Conservation (phyloP, 2,797 vertebrate genomes). For the Danio kyathit region DNA sequence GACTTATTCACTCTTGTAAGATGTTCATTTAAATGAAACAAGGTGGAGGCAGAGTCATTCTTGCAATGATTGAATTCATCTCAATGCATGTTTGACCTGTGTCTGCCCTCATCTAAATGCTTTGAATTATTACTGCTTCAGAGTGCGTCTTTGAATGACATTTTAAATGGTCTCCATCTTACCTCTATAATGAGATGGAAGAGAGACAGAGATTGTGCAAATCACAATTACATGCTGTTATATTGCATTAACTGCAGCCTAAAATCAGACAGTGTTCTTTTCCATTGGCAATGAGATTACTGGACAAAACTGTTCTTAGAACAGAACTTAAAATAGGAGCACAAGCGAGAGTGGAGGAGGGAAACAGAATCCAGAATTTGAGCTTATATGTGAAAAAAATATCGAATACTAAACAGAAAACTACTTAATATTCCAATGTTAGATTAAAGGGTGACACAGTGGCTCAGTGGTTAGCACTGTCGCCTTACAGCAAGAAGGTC, state of each 20-base stretch:
- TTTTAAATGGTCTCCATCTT: constrained; percentile 47
- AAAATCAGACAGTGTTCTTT: constrained; percentile 50
- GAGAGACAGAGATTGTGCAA: constrained; percentile 44
- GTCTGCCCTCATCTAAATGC: constrained; percentile 30
- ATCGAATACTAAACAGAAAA: neutral
- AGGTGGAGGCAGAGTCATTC: constrained; percentile 37
- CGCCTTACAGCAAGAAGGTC: too few relatives aligned
- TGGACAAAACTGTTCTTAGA: constrained; percentile 32
- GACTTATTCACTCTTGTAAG: constrained; percentile 32
- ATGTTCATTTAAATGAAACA: constrained; percentile 37
- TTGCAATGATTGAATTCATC: constrained; percentile 50
- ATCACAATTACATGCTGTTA: constrained; percentile 60
- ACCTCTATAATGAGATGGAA: constrained; percentile 57
- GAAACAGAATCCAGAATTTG: constrained; percentile 52
- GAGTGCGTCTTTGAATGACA: constrained; percentile 49
- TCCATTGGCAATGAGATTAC: constrained; percentile 52
- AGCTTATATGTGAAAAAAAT: constrained; percentile 2
- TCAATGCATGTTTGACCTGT: constrained; percentile 45
- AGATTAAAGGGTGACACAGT: too few relatives aligned
- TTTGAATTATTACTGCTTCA: constrained; percentile 54
- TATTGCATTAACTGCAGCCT: constrained; percentile 53
- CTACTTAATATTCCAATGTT: neutral
- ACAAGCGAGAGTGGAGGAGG: constrained; percentile 46
- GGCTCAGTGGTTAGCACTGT: too few relatives aligned
- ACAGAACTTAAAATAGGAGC: constrained; percentile 44